Evolutionary conservation across 2,888 invertebrate genomes (phyloP), one percentile per base, ranked within the genome.

Genomic region (Drosophila eohydei): DNA sequence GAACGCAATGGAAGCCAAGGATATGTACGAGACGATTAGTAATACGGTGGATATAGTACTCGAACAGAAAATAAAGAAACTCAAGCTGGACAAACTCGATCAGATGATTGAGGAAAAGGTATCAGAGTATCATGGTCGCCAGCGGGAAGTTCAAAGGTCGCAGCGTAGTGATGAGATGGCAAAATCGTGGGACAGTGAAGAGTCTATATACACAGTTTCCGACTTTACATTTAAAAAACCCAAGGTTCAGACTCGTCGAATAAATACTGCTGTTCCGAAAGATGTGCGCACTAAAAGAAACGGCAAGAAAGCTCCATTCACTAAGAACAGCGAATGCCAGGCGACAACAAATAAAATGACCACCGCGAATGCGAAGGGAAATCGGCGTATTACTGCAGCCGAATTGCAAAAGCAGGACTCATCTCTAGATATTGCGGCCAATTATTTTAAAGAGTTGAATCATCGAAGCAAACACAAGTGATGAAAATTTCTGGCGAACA

Each of bases 81-180:
- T 71, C 8, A 78, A 56, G 28, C n/a, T 81, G 32, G 46, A 58
- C 28, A 54, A 58, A 9, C 46, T 71, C 5, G 48, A 62, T 14
- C 48, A 68, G 16, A 14, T 72, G 8, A 61, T 78, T 2, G 65
- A 66, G 30, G 21, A 63, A 5, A 66, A 72, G 41, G 26, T 81
- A 0, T 7, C 8, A 4, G 41, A 57, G 32, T 28, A 61, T 2
- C 16, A 62, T n/a, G 16, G 44, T 21, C 67, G 54, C 12, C 61
- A 52, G 2, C 14, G 32, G 7, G 5, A 21, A 4, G 8, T 41
- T 1, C 16, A 8, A 0, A 34, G 11, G 26, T 26, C 3, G 0
- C 11, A 30, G 2, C n/a, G 12, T 1, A 16, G 21, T n/a, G 11
- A 5, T 0, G 32, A 30, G n/a, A 3, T n/a, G 2, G 0, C 28